Evolutionary conservation across 2,113 vertebrate species (phyloP), one percentile per base, ranked within the genome.

Genomic region (Elephantulus edwardii): DNA sequence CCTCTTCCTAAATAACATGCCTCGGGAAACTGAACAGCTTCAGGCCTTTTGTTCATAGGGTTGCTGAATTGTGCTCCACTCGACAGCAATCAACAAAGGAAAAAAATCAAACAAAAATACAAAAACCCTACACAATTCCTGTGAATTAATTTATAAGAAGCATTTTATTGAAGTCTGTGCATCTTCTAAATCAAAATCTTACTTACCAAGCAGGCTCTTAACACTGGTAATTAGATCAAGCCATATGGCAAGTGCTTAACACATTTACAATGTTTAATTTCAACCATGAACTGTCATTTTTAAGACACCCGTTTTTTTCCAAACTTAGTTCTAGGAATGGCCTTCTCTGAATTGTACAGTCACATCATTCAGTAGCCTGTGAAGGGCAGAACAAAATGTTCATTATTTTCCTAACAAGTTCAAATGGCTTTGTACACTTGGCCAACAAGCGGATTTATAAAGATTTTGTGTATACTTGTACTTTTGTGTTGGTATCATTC

Each of bases 131-230:
- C 22, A 52, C 38, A 24, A 92, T 50, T 94, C 93, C 88, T 95
- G n/a, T 95, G 89, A 95, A 94, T 96, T 97, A 97, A 97, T 95
- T 97, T 96, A 86, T 96, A 93, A 90, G 89, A 62, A 90, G 79
- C 3, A 89, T 85, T 77, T 84, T 90, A n/a, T 88, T 35, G 79
- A 78, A 86, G 60, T 52, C 8, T 9, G 5, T 4, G 71, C 52
- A 54, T 50, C 95, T 71, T 86, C 83, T 86, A 94, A 96, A 94
- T 81, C 83, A 84, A 44, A 91, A 71, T 52, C 86, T 92, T 95
- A 92, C 90, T 95, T 96, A 97, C 97, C 79, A 38, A 66, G 87
- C 72, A 56, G 92, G 95, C n/a, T n/a, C n/a, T 58, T 26, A 91
- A 35, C 89, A 81, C 85, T 90, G 86, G 71, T 93, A n/a, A 46